Evolutionary conservation across 2,888 invertebrate genomes (phyloP).

Genomic region (Antheraea assamensis): DNA sequence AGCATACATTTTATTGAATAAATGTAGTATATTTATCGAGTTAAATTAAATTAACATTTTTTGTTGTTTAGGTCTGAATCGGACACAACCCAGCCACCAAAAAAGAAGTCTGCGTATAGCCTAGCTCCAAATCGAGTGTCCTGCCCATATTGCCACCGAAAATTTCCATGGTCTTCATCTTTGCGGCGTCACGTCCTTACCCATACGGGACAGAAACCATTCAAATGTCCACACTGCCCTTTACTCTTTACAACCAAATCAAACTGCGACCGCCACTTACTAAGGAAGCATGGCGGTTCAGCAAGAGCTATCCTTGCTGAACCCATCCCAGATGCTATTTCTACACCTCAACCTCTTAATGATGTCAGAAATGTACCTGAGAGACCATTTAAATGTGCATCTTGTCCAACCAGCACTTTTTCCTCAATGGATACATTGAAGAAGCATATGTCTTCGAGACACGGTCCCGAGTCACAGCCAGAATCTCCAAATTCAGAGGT

Average conservation of each 20-base stretch:
- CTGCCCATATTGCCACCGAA: conserved; percentile 96
- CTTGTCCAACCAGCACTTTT: conserved; percentile 92
- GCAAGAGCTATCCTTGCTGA: conserved; percentile 72
- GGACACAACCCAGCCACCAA: conserved; percentile 83
- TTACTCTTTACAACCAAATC: conserved; percentile 98
- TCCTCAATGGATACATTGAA: conserved; percentile 89
- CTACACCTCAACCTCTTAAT: conserved; percentile 53
- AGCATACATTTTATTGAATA: not conserved
- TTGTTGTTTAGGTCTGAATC: conserved; percentile 83
- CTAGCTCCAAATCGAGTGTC: conserved; percentile 96
- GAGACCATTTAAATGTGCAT: conserved; percentile 89
- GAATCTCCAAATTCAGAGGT: conserved; percentile 65
- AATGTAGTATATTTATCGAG: not conserved
- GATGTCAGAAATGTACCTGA: conserved; percentile 87
- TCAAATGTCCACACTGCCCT: conserved; percentile 96
- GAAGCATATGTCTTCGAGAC: conserved; percentile 89
- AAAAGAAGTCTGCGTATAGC: conserved; percentile 97
- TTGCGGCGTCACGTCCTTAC: conserved; percentile 96
- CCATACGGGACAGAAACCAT: conserved; percentile 98
- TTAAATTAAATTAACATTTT: not conserved
- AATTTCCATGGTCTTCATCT: conserved; percentile 98
- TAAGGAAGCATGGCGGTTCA: conserved; percentile 89
- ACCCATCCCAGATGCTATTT: conserved; percentile 59
- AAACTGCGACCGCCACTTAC: conserved; percentile 96
- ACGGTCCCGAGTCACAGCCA: conserved; percentile 78